phyloP scores from a whole-genome alignment of 2,113 vertebrate species.

The Centrocercus urophasianus region DNA sequence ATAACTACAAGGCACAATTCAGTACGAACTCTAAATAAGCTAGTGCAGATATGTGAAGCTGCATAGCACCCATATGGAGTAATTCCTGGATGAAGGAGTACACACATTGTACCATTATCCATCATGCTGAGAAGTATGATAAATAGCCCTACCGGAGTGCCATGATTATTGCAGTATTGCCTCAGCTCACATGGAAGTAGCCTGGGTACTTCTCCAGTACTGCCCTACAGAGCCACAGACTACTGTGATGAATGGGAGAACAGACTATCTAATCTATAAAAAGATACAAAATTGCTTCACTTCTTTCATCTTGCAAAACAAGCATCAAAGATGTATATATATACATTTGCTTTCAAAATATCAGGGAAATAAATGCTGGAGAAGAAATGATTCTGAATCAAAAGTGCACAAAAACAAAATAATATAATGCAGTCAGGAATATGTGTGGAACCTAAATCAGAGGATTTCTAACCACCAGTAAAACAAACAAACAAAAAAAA shows the following conservation, averaged over 20 bases:
- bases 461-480: neutral
- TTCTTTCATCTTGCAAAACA: neutral
- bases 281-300: neutral
- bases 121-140: neutral
- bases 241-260: neutral
- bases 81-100: neutral
- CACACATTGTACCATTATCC: neutral
- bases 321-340: neutral
- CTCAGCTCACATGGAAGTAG: neutral
- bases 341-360: fast-evolving
- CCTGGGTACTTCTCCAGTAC: neutral
- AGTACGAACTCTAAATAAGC: neutral
- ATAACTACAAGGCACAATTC: neutral
- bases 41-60: neutral
- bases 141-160: neutral
- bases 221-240: neutral
- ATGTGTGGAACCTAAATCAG: neutral
- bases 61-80: neutral
- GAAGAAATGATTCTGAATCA: neutral
- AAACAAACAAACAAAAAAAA: neutral
- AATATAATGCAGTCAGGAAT: neutral
- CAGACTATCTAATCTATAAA: neutral
- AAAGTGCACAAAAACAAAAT: neutral
- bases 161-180: neutral
- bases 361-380: neutral